Evolutionary conservation across 2,797 vertebrate species (phyloP).

Genomic region (Darevskia mixta): DNA sequence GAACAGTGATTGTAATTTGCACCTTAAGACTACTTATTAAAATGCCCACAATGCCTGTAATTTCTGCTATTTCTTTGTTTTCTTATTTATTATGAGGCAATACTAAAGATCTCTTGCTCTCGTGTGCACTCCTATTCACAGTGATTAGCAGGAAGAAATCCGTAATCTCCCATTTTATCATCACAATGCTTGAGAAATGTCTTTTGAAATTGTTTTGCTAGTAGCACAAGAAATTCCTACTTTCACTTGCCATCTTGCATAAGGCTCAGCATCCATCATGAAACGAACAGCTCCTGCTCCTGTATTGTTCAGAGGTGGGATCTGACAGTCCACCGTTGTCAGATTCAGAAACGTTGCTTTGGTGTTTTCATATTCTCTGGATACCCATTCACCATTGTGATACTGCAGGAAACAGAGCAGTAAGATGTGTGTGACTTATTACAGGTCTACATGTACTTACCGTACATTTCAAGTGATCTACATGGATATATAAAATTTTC

Average conservation of each 20-base stretch:
- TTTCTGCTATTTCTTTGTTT: constrained; percentile 23
- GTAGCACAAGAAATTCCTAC: constrained; percentile 71
- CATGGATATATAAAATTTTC: constrained; percentile 10
- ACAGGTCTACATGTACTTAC: neutral
- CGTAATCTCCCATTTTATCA: constrained; percentile 62
- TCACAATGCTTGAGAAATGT: constrained; percentile 44
- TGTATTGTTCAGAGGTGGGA: constrained; percentile 78
- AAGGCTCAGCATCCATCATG: constrained; percentile 80
- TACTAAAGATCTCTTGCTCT: constrained; percentile 21
- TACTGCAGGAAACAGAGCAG: constrained; percentile 69
- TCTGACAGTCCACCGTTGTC: constrained; percentile 80
- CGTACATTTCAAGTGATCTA: constrained; percentile 33
- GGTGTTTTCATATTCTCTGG: constrained; percentile 79
- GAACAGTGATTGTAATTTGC: constrained; percentile 56
- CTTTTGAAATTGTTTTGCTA: constrained; percentile 46
- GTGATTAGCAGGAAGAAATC: constrained; percentile 33
- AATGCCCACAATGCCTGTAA: constrained; percentile 24
- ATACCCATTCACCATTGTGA: constrained; percentile 78
- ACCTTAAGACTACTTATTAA: constrained; percentile 36
- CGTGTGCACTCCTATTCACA: constrained; percentile 38
- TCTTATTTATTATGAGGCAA: neutral
- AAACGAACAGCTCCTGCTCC: constrained; percentile 76
- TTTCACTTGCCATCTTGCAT: constrained; percentile 88
- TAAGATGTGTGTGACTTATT: constrained; percentile 22
- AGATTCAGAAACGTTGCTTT: constrained; percentile 85